Evolutionary conservation across 2,113 vertebrate genomes (phyloP), one percentile per base, ranked within the genome.

Genomic region (Ptilonorhynchus violaceus): DNA sequence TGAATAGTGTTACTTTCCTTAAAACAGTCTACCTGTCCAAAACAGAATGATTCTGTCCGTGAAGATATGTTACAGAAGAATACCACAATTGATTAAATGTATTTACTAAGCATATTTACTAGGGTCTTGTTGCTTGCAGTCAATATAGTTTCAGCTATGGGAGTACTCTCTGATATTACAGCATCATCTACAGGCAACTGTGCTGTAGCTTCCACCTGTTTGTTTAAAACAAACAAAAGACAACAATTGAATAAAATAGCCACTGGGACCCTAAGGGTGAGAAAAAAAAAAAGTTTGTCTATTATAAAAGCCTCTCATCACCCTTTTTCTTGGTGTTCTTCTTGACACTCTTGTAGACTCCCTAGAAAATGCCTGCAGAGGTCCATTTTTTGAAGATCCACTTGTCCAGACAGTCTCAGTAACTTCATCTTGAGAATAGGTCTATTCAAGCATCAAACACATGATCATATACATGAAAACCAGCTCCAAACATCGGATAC

Each of bases 271-370:
- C 97, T 89, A 74, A 91, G 60, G 96, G 94, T 73, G 86, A 88
- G 79, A 95, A 95, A 84, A 89, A 56, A 46, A 90, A 95, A 91
- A 94, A 80, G 21, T 62, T 91, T 85, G 59, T 97, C 98, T 97
- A 96, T 92, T 91, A 91, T 58, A 98, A 93, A 98, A 98, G 95
- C 97, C 98, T 98, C 97, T 97, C 97, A 96, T 98, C 98, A 98
- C 98, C 98, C 98, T 98, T 98, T 98, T 98, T 87, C 98, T 98
- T 89, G 98, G 98, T 96, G 98, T 96, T 98, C 98, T 97, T 98
- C 98, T 98, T 13, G 97, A 94, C 91, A 98, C 97, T 98, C 97
- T 97, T 79, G 98, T 96, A 81, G 98, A 93, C 56, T 98, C 98
- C 97, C 98, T 98, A 98, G 97, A 98, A 97, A 98, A 96, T 98